A percentile compares a stretch with the other conserved stretches of the same genome.
Conservation (phyloP, 2,113 vertebrate genomes). For the Dryoscopus gambensis region DNA sequence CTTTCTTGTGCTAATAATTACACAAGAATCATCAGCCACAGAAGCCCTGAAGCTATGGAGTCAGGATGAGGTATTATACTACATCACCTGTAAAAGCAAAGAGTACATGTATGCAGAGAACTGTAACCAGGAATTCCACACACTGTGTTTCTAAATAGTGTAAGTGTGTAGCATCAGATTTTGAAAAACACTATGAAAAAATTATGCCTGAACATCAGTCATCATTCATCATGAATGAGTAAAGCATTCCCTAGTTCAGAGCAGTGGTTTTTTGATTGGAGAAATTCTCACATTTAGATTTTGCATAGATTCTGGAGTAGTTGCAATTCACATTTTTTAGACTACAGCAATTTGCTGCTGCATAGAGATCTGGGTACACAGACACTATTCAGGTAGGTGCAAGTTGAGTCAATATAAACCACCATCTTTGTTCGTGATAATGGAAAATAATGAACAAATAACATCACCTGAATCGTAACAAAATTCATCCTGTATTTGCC, state of each 20-base stretch:
- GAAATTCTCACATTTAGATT: background rate
- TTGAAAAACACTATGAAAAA: background rate
- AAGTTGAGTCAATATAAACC: background rate
- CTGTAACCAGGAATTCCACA: background rate
- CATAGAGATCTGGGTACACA: background rate
- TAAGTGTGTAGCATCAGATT: background rate
- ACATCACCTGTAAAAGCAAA: background rate
- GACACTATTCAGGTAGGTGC: background rate
- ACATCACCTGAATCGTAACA: background rate
- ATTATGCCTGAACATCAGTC: background rate
- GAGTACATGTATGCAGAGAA: background rate
- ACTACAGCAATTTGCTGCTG: background rate
- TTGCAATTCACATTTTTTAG: background rate
- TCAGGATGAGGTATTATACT: background rate
- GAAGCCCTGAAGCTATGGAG: background rate
- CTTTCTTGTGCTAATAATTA: background rate
- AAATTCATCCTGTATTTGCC: background rate
- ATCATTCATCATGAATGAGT: background rate
- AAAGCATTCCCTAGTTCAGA: background rate
- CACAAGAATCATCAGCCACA: background rate
- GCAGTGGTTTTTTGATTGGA: background rate
- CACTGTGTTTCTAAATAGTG: background rate
- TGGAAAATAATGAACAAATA: conserved; percentile 25
- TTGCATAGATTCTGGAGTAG: background rate
- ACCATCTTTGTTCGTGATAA: background rate